phyloP scores from a whole-genome alignment of 1,140 invertebrate species.

The Plodia interpunctella region DNA sequence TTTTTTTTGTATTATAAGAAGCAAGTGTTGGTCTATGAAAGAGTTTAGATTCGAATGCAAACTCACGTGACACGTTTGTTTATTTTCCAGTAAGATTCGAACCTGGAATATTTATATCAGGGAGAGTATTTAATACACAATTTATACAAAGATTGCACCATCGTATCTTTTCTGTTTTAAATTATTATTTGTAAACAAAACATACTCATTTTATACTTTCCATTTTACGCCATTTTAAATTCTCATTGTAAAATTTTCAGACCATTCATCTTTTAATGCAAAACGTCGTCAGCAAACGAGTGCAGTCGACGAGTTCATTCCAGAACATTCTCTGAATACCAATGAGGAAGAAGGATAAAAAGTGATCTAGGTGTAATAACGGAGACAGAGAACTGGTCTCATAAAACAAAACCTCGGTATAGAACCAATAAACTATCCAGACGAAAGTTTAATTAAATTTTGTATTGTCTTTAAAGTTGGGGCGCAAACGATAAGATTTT shows the following conservation, averaged over 20 bases:
- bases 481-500: background rate
- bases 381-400: conserved; percentile 12
- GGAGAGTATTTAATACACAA: no score
- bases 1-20: no score
- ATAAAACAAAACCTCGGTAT: conserved; percentile 17
- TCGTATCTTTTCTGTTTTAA: background rate
- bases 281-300: background rate
- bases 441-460: conserved; percentile 30
- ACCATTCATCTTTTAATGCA: background rate
- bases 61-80: no score
- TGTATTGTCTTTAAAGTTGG: conserved; percentile 25
- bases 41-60: no score
- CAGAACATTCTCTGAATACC: background rate
- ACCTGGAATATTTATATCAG: no score
- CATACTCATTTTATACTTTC: no score
- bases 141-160: no score
- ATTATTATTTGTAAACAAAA: no score
- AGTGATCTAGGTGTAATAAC: conserved; percentile 1
- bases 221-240: background rate
- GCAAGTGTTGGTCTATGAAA: no score
- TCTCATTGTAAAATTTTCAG: background rate
- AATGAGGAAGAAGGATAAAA: conserved; percentile 4
- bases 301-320: background rate
- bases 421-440: conserved; percentile 29
- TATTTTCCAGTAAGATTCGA: no score